Evolutionary conservation across 2,113 vertebrate species (phyloP).

Genomic region (Chamaea fasciata): DNA sequence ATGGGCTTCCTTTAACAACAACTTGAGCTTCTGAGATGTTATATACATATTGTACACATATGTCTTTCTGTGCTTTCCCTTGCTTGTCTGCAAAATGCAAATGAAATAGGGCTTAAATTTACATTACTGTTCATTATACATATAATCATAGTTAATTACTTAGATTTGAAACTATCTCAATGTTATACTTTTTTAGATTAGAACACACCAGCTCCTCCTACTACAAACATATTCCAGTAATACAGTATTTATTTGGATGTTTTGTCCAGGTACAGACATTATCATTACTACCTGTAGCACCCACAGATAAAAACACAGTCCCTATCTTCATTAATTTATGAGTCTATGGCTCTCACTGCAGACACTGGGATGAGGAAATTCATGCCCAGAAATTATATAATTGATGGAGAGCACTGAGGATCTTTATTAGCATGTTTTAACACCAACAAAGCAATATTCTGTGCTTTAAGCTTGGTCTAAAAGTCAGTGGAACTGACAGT

Average conservation of each 20-base stretch:
- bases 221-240: not conserved
- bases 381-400: not conserved
- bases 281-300: not conserved
- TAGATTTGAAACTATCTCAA: not conserved
- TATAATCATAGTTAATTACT: not conserved
- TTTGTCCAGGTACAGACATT: not conserved
- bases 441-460: not conserved
- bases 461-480: not conserved
- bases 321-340: not conserved
- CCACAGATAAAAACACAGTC: not conserved
- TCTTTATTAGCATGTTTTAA: not conserved
- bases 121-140: not conserved
- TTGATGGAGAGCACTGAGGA: not conserved
- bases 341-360: not conserved
- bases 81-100: not conserved
- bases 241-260: not conserved
- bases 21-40: not conserved
- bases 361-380: not conserved
- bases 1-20: not conserved
- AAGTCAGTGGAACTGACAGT: not conserved
- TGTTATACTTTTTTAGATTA: not conserved
- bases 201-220: not conserved
- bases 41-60: not conserved
- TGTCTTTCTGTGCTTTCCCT: not conserved
- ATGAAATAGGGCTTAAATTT: not conserved